phyloP scores from a whole-genome alignment of 2,797 vertebrate genomes.

The Siniperca undulata region DNA sequence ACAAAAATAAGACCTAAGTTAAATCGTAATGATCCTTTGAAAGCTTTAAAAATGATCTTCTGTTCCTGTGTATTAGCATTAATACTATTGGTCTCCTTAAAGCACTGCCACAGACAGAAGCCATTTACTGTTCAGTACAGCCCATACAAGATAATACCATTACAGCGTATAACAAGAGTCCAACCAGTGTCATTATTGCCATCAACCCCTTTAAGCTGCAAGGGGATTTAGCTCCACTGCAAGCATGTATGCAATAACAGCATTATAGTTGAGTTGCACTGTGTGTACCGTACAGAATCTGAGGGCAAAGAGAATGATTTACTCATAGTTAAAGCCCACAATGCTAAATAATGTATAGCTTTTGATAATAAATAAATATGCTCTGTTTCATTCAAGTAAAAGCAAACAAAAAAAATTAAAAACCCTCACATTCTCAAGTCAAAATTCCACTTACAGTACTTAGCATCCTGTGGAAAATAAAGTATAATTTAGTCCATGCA shows the following conservation, averaged over 20 bases:
- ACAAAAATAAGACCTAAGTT: neutral
- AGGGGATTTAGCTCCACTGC: conserved; percentile 48
- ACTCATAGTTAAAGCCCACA: conserved; percentile 28
- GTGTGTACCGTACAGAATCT: conserved; percentile 31
- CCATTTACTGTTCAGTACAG: conserved; percentile 32
- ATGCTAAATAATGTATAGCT: conserved; percentile 21
- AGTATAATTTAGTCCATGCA: conserved; percentile 67
- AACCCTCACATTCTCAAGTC: conserved; percentile 47
- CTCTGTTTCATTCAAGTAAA: conserved; percentile 57
- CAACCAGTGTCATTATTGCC: conserved; percentile 71
- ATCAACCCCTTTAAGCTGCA: conserved; percentile 50
- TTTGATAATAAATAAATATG: conserved; percentile 47
- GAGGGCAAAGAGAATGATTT: conserved; percentile 23
- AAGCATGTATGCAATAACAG: conserved; percentile 38
- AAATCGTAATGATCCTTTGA: neutral
- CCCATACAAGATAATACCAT: conserved; percentile 37
- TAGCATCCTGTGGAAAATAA: conserved; percentile 45
- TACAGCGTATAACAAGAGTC: conserved; percentile 33
- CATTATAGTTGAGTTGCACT: conserved; percentile 26
- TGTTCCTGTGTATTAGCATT: conserved; percentile 17
- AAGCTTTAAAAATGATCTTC: conserved; percentile 5
- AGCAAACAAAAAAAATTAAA: conserved; percentile 42
- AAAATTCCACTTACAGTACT: conserved; percentile 37
- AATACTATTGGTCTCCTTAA: conserved; percentile 31
- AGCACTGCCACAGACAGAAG: conserved; percentile 30